Evolutionary conservation across 1,140 invertebrate species (phyloP).

Genomic region (Heliconius congener): DNA sequence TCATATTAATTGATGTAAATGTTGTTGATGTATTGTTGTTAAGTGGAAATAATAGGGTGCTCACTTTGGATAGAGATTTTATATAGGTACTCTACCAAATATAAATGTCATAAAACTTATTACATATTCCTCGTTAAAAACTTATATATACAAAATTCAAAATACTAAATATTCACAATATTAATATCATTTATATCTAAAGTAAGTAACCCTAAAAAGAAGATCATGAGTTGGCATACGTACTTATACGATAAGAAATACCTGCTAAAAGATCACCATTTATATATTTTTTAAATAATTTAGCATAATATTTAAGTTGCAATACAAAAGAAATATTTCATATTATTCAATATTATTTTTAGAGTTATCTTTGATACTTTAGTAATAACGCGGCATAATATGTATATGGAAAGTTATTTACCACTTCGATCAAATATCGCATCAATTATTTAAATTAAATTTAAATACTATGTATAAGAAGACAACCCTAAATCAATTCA

Average conservation of each 20-base stretch:
- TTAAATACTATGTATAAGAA: slow-evolving; percentile 7
- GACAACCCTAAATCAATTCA: slow-evolving; percentile 9
- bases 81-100: not conserved
- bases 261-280: slow-evolving; percentile 3
- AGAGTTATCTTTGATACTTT: not conserved
- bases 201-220: not conserved
- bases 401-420: not conserved
- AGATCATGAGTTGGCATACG: slow-evolving; percentile 27
- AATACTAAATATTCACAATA: not conserved
- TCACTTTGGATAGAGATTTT: slow-evolving; percentile 3
- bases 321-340: not conserved
- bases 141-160: not conserved
- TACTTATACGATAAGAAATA: slow-evolving; percentile 35
- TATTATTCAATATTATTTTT: not conserved
- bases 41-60: slow-evolving; percentile 5
- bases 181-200: not conserved
- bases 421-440: slow-evolving; percentile 23
- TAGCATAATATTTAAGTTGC: slow-evolving; percentile 1
- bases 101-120: not conserved
- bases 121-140: not conserved
- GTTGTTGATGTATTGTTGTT: slow-evolving; percentile 28
- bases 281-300: not conserved
- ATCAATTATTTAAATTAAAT: slow-evolving; percentile 8
- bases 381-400: not conserved
- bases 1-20: slow-evolving; percentile 7